Evolutionary conservation across 2,888 invertebrate genomes (phyloP).

Genomic region (Rhagonycha lutea): DNA sequence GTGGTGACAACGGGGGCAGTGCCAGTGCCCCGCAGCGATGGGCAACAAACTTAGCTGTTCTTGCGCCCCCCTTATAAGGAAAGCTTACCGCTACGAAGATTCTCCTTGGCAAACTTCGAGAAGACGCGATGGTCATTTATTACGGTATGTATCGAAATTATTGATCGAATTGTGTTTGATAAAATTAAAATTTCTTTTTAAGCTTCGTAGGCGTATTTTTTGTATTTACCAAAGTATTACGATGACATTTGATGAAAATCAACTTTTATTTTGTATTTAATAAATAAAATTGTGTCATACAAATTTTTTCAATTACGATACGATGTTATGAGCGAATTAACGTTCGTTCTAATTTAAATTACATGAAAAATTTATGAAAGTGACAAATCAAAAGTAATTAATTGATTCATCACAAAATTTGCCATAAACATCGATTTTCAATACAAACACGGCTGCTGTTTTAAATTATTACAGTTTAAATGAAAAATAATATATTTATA

Average conservation of each 20-base stretch:
- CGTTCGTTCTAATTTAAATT: not conserved
- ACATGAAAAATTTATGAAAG: not conserved
- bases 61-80: conserved; percentile 94
- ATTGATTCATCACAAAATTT: not conserved
- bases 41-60: conserved; percentile 97
- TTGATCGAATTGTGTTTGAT: not conserved
- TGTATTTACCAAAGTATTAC: not conserved
- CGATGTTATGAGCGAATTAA: not conserved
- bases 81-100: conserved; percentile 95
- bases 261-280: not conserved
- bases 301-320: not conserved
- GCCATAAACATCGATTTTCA: not conserved
- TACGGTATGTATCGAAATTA: conserved; percentile 68
- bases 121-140: conserved; percentile 82
- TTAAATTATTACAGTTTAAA: not conserved
- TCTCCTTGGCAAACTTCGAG: conserved; percentile 93
- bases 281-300: not conserved
- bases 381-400: not conserved
- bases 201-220: not conserved
- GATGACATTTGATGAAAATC: not conserved
- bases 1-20: conserved; percentile 77
- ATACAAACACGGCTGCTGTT: not conserved
- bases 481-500: not conserved
- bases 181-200: not conserved
- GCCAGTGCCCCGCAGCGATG: conserved; percentile 71